Base-by-base conservation (phyloP, 2,113 vertebrate genomes). In the Chlorodrepanis virens region DNA sequence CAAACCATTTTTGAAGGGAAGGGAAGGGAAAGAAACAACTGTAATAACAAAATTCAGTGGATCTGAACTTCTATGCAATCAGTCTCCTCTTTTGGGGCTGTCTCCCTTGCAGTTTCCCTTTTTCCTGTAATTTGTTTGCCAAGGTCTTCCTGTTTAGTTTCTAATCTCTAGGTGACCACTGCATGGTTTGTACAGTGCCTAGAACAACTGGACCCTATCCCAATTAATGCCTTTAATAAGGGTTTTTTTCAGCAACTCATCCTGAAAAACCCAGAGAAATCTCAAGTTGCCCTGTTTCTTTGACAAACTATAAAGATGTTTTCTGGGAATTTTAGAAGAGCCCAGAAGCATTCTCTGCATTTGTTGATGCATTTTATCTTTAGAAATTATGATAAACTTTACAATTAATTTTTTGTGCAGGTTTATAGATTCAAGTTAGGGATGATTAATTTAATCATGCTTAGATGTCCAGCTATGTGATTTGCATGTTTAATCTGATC, bases 401-500 rank as follows among this genome's bases (percentile, higher is more conserved):
- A 69, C 78, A 89, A 94, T 37, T 6, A 76, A 39, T 83, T 82
- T 54, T 81, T 88, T 70, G 27, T 56, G 15, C 29, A 45, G 4
- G 10, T 92, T 95, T 75, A 61, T 31, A 81, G 52, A 56, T 74
- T 85, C 64, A 90, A 56, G 64, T 63, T 70, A 80, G 22, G 27
- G 14, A 45, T 90, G 33, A 60, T 74, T 80, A 53, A 78, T 77
- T 86, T 86, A 92, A 74, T 94, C 35, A 78, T 42, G 47, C 27
- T 68, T 83, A 68, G 24, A 64, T 78, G 64, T 85, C 39, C 88
- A 74, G 2, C 68, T 92, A 68, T 91, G 45, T 81, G 64, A 88
- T 96, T 87, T 96, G 52, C 92, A 68, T 91, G 71, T 83, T 94
- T 85, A 83, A 80, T 95, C 71, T 94, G 78, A 24, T 80, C 71